Percentiles rank a stretch among this genome's conserved stretches.
Evolutionary conservation across 2,113 vertebrate genomes (phyloP).

Genomic region (Orycteropus afer): DNA sequence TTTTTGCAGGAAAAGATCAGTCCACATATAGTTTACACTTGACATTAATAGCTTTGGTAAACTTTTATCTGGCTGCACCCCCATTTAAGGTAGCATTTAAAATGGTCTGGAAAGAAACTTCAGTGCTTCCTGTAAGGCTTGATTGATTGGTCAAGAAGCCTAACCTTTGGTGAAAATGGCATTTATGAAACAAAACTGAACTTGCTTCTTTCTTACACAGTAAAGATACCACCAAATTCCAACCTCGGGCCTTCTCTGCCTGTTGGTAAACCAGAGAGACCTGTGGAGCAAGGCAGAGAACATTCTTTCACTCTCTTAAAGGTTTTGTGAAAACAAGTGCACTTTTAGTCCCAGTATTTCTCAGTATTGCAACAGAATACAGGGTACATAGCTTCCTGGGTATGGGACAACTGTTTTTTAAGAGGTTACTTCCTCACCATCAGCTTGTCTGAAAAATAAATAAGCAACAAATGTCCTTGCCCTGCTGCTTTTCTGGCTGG

Average conservation of each 20-base stretch:
- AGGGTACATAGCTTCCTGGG: background rate
- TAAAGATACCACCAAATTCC: background rate
- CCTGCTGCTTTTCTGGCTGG: background rate
- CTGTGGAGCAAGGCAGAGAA: accelerated
- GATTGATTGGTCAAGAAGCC: background rate
- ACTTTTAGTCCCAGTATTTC: background rate
- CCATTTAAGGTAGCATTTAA: background rate
- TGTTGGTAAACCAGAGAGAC: background rate
- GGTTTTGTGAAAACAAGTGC: background rate
- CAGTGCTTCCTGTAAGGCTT: background rate
- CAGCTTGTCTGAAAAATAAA: background rate
- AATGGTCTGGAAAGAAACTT: background rate
- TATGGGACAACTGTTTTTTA: background rate
- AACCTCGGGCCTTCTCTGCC: background rate
- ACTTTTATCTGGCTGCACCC: background rate
- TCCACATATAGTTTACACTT: background rate
- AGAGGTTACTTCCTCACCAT: background rate
- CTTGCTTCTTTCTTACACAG: background rate
- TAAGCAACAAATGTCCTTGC: background rate
- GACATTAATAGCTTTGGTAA: background rate
- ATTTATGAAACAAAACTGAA: background rate
- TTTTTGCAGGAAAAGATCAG: background rate
- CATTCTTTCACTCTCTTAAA: background rate
- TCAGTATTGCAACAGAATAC: background rate
- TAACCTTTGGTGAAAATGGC: slow-evolving; percentile 1